Percentiles rank a stretch among this genome's conserved stretches.
phyloP scores from a whole-genome alignment of 2,113 vertebrate species.

The Vicugna pacos region DNA sequence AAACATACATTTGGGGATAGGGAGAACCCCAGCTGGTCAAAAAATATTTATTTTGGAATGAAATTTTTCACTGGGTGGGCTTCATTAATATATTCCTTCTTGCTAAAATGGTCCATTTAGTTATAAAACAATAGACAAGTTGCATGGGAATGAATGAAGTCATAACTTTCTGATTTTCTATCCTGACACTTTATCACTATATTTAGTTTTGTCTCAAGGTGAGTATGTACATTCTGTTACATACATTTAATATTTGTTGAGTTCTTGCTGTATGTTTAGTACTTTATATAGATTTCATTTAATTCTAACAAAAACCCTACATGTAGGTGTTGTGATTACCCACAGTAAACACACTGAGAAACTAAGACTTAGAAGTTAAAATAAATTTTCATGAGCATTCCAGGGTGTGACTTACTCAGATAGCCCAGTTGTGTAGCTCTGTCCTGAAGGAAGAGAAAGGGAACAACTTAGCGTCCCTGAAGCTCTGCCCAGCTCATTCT shows the following conservation, averaged over 20 bases:
- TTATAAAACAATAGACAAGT: not conserved
- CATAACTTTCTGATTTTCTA: not conserved
- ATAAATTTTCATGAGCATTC: not conserved
- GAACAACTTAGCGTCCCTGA: not conserved
- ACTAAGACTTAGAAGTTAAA: conserved; percentile 11
- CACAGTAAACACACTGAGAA: not conserved
- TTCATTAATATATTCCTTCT: not conserved
- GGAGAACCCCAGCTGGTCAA: not conserved
- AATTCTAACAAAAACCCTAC: not conserved
- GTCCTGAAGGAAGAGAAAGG: not conserved
- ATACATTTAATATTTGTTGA: not conserved
- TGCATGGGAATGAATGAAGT: not conserved
- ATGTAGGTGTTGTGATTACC: not conserved
- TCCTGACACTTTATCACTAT: not conserved
- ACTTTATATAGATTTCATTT: not conserved
- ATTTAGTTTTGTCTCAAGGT: not conserved
- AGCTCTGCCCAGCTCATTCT: not conserved
- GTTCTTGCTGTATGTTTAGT: not conserved
- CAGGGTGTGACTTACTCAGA: not conserved
- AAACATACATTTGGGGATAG: not conserved
- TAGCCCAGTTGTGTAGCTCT: not conserved
- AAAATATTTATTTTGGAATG: not conserved
- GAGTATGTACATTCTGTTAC: not conserved
- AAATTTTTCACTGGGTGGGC: not conserved
- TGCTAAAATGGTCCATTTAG: not conserved